Conservation (phyloP, 2,888 invertebrate species). For the Chaetogeoica ovagalla region DNA sequence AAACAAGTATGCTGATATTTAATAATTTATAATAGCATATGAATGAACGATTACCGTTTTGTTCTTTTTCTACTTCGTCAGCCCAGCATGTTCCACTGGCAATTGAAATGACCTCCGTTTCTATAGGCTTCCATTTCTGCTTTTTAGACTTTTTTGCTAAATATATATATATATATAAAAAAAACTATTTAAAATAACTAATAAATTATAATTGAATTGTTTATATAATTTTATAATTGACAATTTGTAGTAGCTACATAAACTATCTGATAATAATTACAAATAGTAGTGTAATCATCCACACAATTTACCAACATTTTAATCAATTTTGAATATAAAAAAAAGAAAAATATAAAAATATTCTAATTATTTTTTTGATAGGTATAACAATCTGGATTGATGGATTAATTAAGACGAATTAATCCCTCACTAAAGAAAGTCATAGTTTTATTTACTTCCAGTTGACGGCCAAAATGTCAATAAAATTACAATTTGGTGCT, state of each 20-base stretch:
- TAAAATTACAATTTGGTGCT: constrained; percentile 40
- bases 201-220: background rate
- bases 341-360: too few relatives aligned
- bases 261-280: too few relatives aligned
- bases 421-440: constrained; percentile 35
- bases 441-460: constrained; percentile 38
- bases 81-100: constrained; percentile 70
- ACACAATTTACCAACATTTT: too few relatives aligned
- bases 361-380: background rate
- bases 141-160: constrained; percentile 86
- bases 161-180: constrained; percentile 53
- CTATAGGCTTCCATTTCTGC: constrained; percentile 80
- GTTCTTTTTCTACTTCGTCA: constrained; percentile 82
- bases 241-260: too few relatives aligned
- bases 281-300: too few relatives aligned
- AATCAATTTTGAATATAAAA: too few relatives aligned
- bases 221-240: too few relatives aligned
- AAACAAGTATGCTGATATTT: constrained; percentile 55
- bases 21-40: background rate
- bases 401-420: constrained; percentile 2
- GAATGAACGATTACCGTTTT: constrained; percentile 60
- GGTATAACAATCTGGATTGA: constrained; percentile 34
- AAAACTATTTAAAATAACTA: background rate
- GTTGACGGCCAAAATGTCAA: constrained; percentile 40
- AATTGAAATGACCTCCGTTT: constrained; percentile 77